Evolutionary conservation across 2,797 vertebrate genomes (phyloP).

Genomic region (Characodon lateralis): DNA sequence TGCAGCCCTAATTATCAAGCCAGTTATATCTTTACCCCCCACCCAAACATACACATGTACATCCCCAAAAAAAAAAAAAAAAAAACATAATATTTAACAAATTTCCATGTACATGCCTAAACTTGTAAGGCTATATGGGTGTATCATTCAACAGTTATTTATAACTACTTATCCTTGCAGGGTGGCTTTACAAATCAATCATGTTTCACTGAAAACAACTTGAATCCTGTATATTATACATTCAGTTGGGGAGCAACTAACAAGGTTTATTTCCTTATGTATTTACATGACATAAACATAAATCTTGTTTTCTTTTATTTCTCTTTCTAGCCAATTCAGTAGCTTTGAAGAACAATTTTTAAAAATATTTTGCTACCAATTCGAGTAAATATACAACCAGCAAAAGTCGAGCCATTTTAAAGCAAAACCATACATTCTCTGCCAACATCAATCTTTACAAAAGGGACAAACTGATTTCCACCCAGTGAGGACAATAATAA

Average conservation of each 20-base stretch:
- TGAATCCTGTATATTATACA: not conserved
- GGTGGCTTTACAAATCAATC: not conserved
- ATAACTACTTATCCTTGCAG: not conserved
- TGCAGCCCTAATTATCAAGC: not conserved
- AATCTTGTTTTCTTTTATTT: not conserved
- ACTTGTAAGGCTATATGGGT: not conserved
- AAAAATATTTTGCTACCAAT: not conserved
- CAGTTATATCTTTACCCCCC: not conserved
- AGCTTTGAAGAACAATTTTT: not conserved
- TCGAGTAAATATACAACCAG: not conserved
- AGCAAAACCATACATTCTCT: slow-evolving; percentile 11
- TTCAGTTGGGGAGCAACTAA: not conserved
- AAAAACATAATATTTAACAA: not conserved
- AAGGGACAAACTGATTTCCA: slow-evolving; percentile 58
- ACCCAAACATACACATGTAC: too few relatives aligned
- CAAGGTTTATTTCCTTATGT: not conserved
- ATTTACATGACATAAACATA: not conserved
- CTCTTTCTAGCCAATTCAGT: not conserved
- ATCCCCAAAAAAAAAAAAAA: too few relatives aligned
- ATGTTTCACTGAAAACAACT: not conserved
- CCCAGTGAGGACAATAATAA: slow-evolving; percentile 26
- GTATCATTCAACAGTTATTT: not conserved
- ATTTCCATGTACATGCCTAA: not conserved
- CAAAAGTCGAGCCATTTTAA: not conserved
- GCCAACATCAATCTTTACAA: slow-evolving; percentile 42